Base-by-base conservation (phyloP, 2,113 vertebrate species). In the Romanogobio albipinnatus region DNA sequence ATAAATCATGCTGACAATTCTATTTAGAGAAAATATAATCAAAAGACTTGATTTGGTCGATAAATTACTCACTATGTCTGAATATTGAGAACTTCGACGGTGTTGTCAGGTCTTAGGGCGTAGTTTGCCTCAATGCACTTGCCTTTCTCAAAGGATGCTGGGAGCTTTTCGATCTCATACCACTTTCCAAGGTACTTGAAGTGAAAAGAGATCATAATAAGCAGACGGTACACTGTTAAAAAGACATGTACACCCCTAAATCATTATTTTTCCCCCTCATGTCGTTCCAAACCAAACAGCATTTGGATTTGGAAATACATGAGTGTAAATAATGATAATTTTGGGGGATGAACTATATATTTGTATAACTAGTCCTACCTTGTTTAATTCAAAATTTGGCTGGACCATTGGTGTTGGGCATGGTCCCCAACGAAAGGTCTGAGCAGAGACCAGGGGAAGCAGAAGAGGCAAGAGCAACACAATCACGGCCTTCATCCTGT, bases 381-480 rank as follows among this genome's bases (percentile, higher is more conserved):
- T 93, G 24, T 92, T 36, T 8, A 97, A 68, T 2, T 95, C 84
- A 0, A 98, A 98, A 85, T 92, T 87, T 82, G 96, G 94, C 90
- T 98, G 96, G 58, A 97, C 95, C 0, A 93, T 89, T 0, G 96
- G 96, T 1, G 86, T 86, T 0, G 95, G 96, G 85, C 97, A 98
- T 0, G 90, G 91, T 45, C 97, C 96, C 89, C 96, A 90, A 33
- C 92, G 95, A 56, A 94, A 96, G 0, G 92, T 94, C 88, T 98
- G 97, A 5, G 95, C 93, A 0, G 91, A 89, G 79, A 90, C 87
- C 81, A 92, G 84, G 19, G 86, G 47, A 43, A 91, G 56, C 29
- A 92, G 90, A 14, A 93, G 70, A n/a, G 92, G 56, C 83, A 93
- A 47, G 0, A 93, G 14, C 47, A 92, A 75, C 8, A 90, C 81